Evolutionary conservation across 2,888 invertebrate species (phyloP).

Genomic region (Gryllus longicercus): DNA sequence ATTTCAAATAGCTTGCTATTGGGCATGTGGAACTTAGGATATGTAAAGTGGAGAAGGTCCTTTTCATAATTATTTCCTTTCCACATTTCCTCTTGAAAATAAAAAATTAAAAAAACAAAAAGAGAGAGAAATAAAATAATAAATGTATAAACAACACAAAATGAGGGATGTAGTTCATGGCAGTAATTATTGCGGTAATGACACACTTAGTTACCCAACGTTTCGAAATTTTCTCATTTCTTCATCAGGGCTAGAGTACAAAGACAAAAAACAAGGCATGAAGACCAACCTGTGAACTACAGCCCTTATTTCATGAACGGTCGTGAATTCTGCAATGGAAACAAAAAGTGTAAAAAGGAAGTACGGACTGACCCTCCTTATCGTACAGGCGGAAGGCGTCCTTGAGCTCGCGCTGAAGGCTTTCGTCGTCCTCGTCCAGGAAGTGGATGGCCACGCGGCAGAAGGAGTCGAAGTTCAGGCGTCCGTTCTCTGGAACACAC

Average conservation of each 20-base stretch:
- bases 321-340: not conserved
- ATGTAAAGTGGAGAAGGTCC: too few relatives aligned
- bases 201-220: too few relatives aligned
- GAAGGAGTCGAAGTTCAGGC: conserved; percentile 78
- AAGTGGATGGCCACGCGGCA: conserved; percentile 75
- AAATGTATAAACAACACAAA: not conserved
- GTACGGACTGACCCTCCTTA: conserved; percentile 62
- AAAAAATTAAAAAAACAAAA: too few relatives aligned
- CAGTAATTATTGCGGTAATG: too few relatives aligned
- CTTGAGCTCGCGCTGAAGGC: conserved; percentile 79
- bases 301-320: not conserved
- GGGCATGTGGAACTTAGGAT: too few relatives aligned
- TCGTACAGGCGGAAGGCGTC: conserved; percentile 87
- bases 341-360: not conserved
- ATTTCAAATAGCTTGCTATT: too few relatives aligned
- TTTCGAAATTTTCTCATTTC: too few relatives aligned
- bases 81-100: too few relatives aligned
- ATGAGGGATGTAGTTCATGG: too few relatives aligned
- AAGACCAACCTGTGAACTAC: not conserved
- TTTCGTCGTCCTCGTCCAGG: conserved; percentile 80
- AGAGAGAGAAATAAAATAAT: too few relatives aligned
- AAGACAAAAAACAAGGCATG: not conserved
- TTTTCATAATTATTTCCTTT: too few relatives aligned
- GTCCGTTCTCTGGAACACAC: conserved; percentile 64
- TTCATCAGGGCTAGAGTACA: too few relatives aligned